phyloP scores from a whole-genome alignment of 2,113 vertebrate species.

The Oceanodroma tethys region DNA sequence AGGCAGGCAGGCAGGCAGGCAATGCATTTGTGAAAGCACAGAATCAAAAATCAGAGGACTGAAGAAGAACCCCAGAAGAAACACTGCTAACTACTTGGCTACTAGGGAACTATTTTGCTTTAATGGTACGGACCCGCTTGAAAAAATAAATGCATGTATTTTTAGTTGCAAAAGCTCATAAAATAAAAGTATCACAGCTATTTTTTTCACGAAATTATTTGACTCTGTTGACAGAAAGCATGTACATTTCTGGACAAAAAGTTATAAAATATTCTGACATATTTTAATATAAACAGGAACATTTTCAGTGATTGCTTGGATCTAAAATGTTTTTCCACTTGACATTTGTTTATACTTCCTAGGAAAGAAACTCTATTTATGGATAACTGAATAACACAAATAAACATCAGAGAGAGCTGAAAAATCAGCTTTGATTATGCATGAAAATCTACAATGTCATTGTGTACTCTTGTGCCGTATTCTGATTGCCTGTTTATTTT shows the following conservation, averaged over 20 bases:
- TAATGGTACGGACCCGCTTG: not conserved
- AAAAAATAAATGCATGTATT: constrained; percentile 42
- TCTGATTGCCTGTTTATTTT: constrained; percentile 99
- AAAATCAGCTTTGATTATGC: constrained; percentile 97
- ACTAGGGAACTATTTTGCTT: constrained; percentile 23
- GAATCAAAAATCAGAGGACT: constrained; percentile 33
- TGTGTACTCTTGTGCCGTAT: constrained; percentile 89
- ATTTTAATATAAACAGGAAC: constrained; percentile 94
- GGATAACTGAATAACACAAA: constrained; percentile 93
- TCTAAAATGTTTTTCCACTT: constrained; percentile 87
- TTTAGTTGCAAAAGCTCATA: constrained; percentile 34
- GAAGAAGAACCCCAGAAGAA: constrained; percentile 4
- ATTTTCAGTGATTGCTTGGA: constrained; percentile 87
- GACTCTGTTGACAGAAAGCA: constrained; percentile 72
- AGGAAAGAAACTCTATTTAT: constrained; percentile 94
- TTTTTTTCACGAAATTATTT: constrained; percentile 72
- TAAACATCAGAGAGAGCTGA: constrained; percentile 90
- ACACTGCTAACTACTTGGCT: not conserved
- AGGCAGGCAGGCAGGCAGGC: constrained; percentile 29
- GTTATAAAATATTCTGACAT: constrained; percentile 86
- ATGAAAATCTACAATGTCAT: constrained; percentile 90
- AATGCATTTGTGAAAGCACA: constrained; percentile 46
- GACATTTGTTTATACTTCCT: constrained; percentile 94
- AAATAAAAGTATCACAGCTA: constrained; percentile 54
- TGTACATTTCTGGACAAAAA: constrained; percentile 74